Percentiles rank a stretch among this genome's conserved stretches.
phyloP scores from a whole-genome alignment of 2,888 invertebrate genomes.

The Heliconius ethilla region DNA sequence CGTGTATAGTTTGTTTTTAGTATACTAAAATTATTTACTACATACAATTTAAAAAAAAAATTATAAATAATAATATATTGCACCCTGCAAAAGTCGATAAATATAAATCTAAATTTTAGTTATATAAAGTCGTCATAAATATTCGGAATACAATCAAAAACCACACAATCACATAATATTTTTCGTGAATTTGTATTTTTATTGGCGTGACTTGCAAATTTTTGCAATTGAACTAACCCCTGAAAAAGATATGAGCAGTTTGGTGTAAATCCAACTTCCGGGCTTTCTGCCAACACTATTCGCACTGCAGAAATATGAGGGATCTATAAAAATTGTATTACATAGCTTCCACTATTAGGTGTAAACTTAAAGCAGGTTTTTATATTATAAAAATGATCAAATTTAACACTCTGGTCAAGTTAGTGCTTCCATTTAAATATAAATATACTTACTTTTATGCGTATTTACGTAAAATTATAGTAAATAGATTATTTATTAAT shows the following conservation, averaged over 20 bases:
- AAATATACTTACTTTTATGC: no score
- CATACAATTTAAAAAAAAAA: no score
- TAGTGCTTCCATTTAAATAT: no score
- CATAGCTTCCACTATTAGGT: slow-evolving; percentile 46
- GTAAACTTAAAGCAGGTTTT: slow-evolving; percentile 27
- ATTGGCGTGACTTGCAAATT: slow-evolving; percentile 49
- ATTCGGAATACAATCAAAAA: slow-evolving; percentile 39
- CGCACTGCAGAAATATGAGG: slow-evolving; percentile 69
- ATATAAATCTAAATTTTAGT: slow-evolving; percentile 13
- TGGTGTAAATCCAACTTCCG: slow-evolving; percentile 60
- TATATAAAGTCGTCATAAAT: slow-evolving; percentile 26
- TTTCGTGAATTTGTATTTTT: slow-evolving; percentile 44
- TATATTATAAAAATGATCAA: not conserved
- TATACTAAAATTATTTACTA: not conserved
- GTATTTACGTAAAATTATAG: no score
- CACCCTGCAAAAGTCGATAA: not conserved
- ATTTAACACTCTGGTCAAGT: not conserved
- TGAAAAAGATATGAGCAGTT: slow-evolving; percentile 54
- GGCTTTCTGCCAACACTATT: slow-evolving; percentile 65
- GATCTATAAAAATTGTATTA: slow-evolving; percentile 61
- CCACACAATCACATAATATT: slow-evolving; percentile 33
- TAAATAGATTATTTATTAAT: not conserved
- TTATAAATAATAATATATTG: no score
- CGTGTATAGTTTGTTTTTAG: not conserved
- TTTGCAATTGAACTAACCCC: slow-evolving; percentile 47